These are phyloP conservation scores for Cnemophilus loriae DNA, from an alignment of 2,113 vertebrate genomes.

Conservation along the genomic window DNA sequence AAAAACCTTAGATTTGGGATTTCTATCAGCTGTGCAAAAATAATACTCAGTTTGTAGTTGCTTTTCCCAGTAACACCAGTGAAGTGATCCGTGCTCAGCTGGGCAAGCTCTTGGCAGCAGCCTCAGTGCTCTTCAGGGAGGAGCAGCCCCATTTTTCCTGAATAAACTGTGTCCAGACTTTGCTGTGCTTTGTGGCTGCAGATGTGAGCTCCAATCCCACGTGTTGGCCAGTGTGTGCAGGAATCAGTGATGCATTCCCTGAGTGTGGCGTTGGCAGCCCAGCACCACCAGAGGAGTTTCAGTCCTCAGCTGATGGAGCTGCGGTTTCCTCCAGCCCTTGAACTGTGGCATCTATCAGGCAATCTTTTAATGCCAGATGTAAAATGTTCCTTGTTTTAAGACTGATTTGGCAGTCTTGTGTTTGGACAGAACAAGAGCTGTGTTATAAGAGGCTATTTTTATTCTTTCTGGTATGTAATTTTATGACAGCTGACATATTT, in stretches of 20 bases:
- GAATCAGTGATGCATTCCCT: background rate
- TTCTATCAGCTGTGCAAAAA: background rate
- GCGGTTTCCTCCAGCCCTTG: background rate
- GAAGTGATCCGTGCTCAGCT: background rate
- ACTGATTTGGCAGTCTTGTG: background rate
- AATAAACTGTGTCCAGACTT: background rate
- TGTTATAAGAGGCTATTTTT: constrained; percentile 26
- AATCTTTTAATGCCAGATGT: background rate
- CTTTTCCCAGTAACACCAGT: background rate
- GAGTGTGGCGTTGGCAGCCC: background rate
- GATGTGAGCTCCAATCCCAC: background rate
- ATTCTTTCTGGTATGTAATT: background rate
- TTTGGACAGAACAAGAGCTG: background rate
- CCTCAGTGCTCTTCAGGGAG: background rate
- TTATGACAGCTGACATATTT: background rate
- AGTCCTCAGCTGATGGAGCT: background rate
- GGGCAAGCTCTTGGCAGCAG: background rate
- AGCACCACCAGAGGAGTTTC: background rate
- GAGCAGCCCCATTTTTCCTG: background rate
- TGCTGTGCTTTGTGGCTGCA: background rate
- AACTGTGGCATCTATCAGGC: background rate
- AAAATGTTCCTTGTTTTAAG: background rate
- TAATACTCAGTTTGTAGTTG: background rate
- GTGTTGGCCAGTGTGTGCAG: background rate
- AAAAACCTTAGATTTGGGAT: background rate